Conservation (phyloP, 1,140 invertebrate species). For the Bombus haemorrhoidalis region DNA sequence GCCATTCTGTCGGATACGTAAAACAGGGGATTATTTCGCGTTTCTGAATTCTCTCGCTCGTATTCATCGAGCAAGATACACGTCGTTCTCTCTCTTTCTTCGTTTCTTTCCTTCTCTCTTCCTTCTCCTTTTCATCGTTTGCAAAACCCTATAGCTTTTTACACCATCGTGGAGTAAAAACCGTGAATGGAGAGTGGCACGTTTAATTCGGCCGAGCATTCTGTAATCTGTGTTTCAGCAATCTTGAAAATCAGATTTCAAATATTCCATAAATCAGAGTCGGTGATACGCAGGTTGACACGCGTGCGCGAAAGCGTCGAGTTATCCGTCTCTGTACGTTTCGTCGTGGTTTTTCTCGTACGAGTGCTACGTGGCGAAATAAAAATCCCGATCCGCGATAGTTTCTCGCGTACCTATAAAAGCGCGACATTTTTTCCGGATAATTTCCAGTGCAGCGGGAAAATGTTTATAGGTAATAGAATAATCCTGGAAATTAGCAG, state of each 20-base stretch:
- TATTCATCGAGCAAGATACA: background rate
- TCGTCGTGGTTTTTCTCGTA: background rate
- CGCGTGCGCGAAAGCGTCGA: too few species aligned
- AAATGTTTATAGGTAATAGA: background rate
- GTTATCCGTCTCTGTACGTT: background rate
- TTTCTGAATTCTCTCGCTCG: slow-evolving; percentile 51
- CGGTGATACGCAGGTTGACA: background rate
- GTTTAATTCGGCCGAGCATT: background rate
- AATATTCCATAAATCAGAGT: slow-evolving; percentile 13
- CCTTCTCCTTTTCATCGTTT: background rate
- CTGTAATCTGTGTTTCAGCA: background rate
- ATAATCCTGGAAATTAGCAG: background rate
- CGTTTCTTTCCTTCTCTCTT: background rate
- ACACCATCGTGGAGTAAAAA: background rate
- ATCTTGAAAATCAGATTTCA: background rate
- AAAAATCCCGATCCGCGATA: background rate
- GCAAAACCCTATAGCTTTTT: background rate
- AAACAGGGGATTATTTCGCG: slow-evolving; percentile 59
- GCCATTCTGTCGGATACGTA: slow-evolving; percentile 17
- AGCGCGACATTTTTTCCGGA: background rate
- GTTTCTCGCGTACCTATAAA: background rate
- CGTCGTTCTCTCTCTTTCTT: background rate
- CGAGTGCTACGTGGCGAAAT: background rate
- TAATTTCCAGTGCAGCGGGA: background rate
- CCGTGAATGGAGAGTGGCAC: too few species aligned